These are phyloP conservation scores for Columba livia DNA, from an alignment of 2,113 vertebrate species.

Conservation along the genomic window DNA sequence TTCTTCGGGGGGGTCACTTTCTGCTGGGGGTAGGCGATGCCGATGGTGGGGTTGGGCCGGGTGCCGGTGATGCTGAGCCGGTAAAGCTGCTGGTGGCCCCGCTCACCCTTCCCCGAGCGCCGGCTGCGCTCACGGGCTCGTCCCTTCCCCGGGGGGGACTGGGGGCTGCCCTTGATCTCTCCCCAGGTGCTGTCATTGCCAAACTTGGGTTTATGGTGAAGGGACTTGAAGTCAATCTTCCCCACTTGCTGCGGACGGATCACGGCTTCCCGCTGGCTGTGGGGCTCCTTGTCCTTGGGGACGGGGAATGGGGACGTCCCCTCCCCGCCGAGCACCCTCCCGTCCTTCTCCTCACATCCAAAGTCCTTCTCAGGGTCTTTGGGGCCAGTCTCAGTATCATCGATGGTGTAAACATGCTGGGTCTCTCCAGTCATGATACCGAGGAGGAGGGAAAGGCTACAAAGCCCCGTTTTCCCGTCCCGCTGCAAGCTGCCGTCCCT, in stretches of 20 bases:
- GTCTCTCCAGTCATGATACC: constrained; percentile 90
- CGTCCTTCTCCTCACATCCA: constrained; percentile 75
- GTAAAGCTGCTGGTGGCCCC: constrained; percentile 86
- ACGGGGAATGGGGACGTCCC: constrained; percentile 57
- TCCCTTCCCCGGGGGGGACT: constrained; percentile 80
- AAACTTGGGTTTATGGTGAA: constrained; percentile 80
- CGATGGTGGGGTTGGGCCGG: constrained; percentile 84
- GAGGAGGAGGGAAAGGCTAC: constrained; percentile 36
- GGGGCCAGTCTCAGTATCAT: constrained; percentile 76
- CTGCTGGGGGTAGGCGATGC: constrained; percentile 86
- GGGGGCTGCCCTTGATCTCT: constrained; percentile 77
- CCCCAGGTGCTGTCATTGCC: constrained; percentile 81
- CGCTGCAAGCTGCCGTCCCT: constrained; percentile 60
- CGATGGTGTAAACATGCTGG: constrained; percentile 81
- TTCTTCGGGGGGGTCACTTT: constrained; percentile 86
- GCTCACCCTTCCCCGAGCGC: constrained; percentile 78
- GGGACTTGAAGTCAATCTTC: constrained; percentile 86
- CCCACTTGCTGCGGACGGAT: constrained; percentile 86
- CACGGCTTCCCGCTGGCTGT: constrained; percentile 88
- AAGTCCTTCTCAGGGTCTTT: constrained; percentile 80
- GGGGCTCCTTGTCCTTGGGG: constrained; percentile 79
- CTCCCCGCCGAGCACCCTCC: constrained; percentile 31
- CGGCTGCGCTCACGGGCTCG: constrained; percentile 78
- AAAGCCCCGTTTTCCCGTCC: constrained; percentile 75
- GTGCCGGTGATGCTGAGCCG: constrained; percentile 81